Percentiles rank a stretch among this genome's conserved stretches.
Conservation (phyloP, 2,888 invertebrate genomes). For the Aelia acuminata region DNA sequence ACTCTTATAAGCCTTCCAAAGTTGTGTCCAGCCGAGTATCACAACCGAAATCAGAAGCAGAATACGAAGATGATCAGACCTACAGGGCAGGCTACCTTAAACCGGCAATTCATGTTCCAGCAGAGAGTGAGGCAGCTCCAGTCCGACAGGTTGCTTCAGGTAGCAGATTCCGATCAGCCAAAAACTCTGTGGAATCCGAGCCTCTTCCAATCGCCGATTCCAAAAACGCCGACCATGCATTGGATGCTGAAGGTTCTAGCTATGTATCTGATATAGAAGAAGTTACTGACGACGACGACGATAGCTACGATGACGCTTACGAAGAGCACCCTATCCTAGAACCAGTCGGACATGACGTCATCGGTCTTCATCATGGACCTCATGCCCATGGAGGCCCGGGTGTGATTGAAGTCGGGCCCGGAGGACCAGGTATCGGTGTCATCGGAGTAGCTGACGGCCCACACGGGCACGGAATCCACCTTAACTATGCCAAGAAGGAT, state of each 20-base stretch:
- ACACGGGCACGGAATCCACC: slow-evolving; percentile 54
- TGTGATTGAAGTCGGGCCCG: background rate
- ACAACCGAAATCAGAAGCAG: background rate
- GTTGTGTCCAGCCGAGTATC: background rate
- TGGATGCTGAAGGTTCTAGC: slow-evolving; percentile 62
- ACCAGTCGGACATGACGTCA: slow-evolving; percentile 35
- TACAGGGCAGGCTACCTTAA: slow-evolving; percentile 9
- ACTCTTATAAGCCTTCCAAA: slow-evolving; percentile 55
- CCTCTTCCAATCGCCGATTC: background rate
- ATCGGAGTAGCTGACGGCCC: slow-evolving; percentile 18
- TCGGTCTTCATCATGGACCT: slow-evolving; percentile 45
- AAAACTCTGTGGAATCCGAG: background rate
- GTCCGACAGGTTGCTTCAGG: background rate
- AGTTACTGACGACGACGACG: slow-evolving; percentile 57
- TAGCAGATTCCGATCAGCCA: slow-evolving; percentile 10
- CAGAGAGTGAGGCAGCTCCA: slow-evolving; percentile 15
- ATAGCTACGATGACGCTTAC: slow-evolving; percentile 57
- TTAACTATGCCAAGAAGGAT: slow-evolving; percentile 66
- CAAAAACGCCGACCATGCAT: slow-evolving; percentile 59
- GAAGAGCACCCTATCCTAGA: slow-evolving; percentile 55
- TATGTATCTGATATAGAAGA: slow-evolving; percentile 63
- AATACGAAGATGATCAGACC: background rate
- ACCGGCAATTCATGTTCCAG: slow-evolving; percentile 39
- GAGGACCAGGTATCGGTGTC: background rate
- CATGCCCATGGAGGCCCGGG: slow-evolving; percentile 46